Evolutionary conservation across 1,140 invertebrate species (phyloP).

Genomic region (Leguminivora glycinivorella): DNA sequence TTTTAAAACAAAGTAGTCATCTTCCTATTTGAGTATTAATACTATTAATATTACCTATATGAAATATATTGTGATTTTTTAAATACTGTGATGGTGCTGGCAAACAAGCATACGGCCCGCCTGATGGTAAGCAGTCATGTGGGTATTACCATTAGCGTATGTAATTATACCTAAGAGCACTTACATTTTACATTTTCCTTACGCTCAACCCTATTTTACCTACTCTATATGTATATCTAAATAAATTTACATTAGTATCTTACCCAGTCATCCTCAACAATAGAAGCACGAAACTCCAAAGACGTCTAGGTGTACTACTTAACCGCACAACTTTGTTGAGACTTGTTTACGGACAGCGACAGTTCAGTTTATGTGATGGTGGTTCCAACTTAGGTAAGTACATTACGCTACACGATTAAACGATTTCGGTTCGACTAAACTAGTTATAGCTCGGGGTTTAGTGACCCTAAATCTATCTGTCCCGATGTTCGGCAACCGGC

Average conservation of each 20-base stretch:
- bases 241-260: not conserved
- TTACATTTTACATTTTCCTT: not conserved
- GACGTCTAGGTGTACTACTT: slow-evolving; percentile 46
- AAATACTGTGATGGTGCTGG: too few species aligned
- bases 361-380: slow-evolving; percentile 52
- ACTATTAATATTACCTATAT: too few species aligned
- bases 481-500: slow-evolving; percentile 14
- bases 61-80: too few species aligned
- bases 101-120: too few species aligned
- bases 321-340: slow-evolving; percentile 56
- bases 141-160: too few species aligned
- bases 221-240: not conserved
- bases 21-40: too few species aligned
- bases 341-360: slow-evolving; percentile 53
- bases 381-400: slow-evolving; percentile 44
- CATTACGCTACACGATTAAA: slow-evolving; percentile 43
- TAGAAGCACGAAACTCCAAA: slow-evolving; percentile 47
- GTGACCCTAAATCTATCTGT: slow-evolving; percentile 21
- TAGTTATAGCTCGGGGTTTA: slow-evolving; percentile 26
- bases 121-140: too few species aligned
- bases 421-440: slow-evolving; percentile 29
- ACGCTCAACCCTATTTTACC: not conserved
- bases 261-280: slow-evolving; percentile 46
- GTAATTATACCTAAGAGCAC: too few species aligned
- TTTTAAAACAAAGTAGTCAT: too few species aligned